Evolutionary conservation across 2,888 invertebrate genomes (phyloP).

Genomic region (Acronicta psi): DNA sequence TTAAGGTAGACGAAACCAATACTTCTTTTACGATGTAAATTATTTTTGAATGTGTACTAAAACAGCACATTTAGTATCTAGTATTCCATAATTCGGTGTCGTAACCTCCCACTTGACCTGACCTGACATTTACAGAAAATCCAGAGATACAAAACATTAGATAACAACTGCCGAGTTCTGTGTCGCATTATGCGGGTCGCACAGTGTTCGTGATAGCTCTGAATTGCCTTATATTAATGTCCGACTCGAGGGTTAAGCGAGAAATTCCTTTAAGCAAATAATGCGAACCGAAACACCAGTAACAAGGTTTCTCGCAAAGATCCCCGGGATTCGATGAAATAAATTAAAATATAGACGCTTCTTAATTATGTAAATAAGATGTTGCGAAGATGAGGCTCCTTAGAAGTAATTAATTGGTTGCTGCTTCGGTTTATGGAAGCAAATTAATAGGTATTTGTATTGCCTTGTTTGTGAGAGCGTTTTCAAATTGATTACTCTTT

Average conservation of each 20-base stretch:
- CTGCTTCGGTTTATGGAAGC: constrained; percentile 11
- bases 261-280: constrained; percentile 51
- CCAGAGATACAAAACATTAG: constrained; percentile 47
- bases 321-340: constrained; percentile 40
- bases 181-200: constrained; percentile 70
- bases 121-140: constrained; percentile 41
- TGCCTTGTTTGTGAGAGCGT: neutral
- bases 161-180: constrained; percentile 59
- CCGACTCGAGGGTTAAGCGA: constrained; percentile 31
- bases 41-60: too few species aligned
- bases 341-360: constrained; percentile 39
- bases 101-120: constrained; percentile 21
- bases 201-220: constrained; percentile 64
- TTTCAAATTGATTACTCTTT: neutral
- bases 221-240: constrained; percentile 58
- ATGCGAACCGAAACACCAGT: constrained; percentile 28
- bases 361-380: constrained; percentile 47
- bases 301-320: constrained; percentile 33
- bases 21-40: too few species aligned
- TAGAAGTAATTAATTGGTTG: constrained; percentile 38
- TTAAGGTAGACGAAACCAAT: too few species aligned
- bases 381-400: constrained; percentile 23
- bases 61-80: neutral
- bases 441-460: constrained; percentile 17
- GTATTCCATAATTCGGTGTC: constrained; percentile 7